A percentile compares a stretch with the other conserved stretches of the same genome.
These are phyloP conservation scores for Psix sp. DNA, from an alignment of 1,140 invertebrate species.

Conservation along the genomic window DNA sequence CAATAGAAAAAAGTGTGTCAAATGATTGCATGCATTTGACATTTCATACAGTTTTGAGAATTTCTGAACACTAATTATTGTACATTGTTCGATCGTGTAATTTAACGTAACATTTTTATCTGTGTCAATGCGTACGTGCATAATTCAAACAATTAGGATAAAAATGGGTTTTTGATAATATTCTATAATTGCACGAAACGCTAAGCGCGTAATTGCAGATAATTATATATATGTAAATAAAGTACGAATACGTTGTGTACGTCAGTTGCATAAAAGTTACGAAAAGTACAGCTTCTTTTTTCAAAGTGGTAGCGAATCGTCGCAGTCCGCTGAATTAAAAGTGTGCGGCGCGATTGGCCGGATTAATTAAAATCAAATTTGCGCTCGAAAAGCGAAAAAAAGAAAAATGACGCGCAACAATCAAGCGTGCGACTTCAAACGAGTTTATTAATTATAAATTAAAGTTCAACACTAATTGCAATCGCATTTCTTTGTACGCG, in stretches of 20 bases:
- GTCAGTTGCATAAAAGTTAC: constrained; percentile 35
- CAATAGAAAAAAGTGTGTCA: constrained; percentile 19
- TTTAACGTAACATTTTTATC: constrained; percentile 45
- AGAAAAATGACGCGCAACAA: constrained; percentile 17
- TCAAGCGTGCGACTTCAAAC: constrained; percentile 18
- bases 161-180: constrained; percentile 36
- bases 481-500: constrained; percentile 39
- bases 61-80: constrained; percentile 34
- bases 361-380: constrained; percentile 22
- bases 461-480: constrained; percentile 37
- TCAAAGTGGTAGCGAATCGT: constrained; percentile 3
- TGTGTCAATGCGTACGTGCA: constrained; percentile 44
- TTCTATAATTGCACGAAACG: constrained; percentile 32
- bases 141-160: constrained; percentile 44
- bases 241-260: constrained; percentile 24
- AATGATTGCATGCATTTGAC: constrained; percentile 34
- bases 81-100: constrained; percentile 43
- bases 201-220: constrained; percentile 28
- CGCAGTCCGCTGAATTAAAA: neutral
- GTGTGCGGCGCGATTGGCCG: neutral
- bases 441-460: constrained; percentile 44
- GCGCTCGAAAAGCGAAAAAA: neutral
- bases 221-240: constrained; percentile 47
- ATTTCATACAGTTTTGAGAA: constrained; percentile 35
- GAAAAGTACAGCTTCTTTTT: constrained; percentile 25